Base-by-base conservation (phyloP, 2,888 invertebrate genomes). In the Amiota mariae region DNA sequence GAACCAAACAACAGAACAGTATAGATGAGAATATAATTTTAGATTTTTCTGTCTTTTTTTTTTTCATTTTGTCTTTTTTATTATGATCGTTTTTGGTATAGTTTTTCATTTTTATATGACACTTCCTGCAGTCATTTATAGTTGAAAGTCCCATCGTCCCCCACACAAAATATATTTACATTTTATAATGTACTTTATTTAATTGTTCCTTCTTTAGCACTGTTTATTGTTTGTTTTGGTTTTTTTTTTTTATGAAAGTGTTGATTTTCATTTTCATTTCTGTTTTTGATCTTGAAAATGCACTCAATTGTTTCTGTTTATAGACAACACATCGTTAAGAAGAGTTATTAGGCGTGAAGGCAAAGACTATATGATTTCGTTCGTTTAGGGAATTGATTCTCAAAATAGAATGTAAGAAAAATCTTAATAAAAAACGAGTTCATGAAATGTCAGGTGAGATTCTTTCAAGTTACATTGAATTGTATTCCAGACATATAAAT, bases 281-380 rank as follows among this genome's bases (percentile, higher is more conserved):
- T 59, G 59, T 81, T 84, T 79, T 81, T 73, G 77, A 75, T 76
- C 61, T 71, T 54, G 67, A 24, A 54, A 51, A 48, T 24, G 4
- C 49, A 48, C 82, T 83, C 81, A 85, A 83, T 83, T 85, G 85
- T 84, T 83, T 18, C 18, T 83, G 85, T 83, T 83, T 83, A 83
- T 80, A 83, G 84, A 83, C 82, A 82, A 80, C 80, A 82, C 77
- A 73, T 81, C 82, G 80, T 84, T 82, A 82, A 84, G 78, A 75
- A 76, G 76, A 76, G 47, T 67, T 68, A 68, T 68, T 48, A 24
- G 4, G 13, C 24, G 24, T 20, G 54, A 10, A 66, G 10, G 11
- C 63, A 24, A 13, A 8, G 46, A 6, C 36, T 36, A n/a, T 46
- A n/a, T 36, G 63, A 46, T 36, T 4, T 36, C 6, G 36, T 4